Percentiles rank a stretch among this genome's conserved stretches.
Evolutionary conservation across 2,113 vertebrate species (phyloP).

Genomic region (Clarias macrocephalus): DNA sequence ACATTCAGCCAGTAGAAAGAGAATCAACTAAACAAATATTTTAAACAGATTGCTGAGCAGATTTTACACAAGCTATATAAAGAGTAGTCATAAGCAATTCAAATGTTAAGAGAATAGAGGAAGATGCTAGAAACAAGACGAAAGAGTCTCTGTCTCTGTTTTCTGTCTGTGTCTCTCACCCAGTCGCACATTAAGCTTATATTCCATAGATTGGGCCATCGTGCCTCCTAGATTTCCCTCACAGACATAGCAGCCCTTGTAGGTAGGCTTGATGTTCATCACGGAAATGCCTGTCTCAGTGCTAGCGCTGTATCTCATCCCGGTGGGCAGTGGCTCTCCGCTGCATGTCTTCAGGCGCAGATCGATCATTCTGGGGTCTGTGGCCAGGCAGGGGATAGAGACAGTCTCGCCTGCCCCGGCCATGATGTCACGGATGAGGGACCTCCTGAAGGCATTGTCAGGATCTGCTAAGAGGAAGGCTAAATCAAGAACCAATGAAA

Average conservation of each 20-base stretch:
- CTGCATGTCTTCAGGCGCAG: constrained; percentile 79
- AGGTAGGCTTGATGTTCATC: constrained; percentile 73
- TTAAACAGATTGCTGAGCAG: background rate
- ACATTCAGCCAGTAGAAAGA: constrained; percentile 45
- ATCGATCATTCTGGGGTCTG: constrained; percentile 80
- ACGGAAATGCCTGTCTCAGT: constrained; percentile 82
- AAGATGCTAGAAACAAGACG: background rate
- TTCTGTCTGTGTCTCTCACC: constrained; percentile 53
- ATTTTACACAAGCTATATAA: background rate
- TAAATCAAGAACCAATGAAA: constrained; percentile 58
- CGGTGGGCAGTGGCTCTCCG: constrained; percentile 68
- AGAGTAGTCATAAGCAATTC: background rate
- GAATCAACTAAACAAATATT: background rate
- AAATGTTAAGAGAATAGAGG: background rate
- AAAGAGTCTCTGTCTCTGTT: background rate
- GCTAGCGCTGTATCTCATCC: constrained; percentile 73
- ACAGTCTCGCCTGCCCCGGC: constrained; percentile 75
- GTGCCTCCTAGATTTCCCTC: constrained; percentile 68
- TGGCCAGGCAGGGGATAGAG: constrained; percentile 83
- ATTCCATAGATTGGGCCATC: constrained; percentile 58
- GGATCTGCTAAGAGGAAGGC: constrained; percentile 77
- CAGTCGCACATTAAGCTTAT: constrained; percentile 66
- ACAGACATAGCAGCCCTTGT: constrained; percentile 84
- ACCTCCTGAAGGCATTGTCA: constrained; percentile 78
- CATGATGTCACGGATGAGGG: constrained; percentile 67